A percentile compares a stretch with the other conserved stretches of the same genome.
Evolutionary conservation across 1,140 invertebrate genomes (phyloP).

Genomic region (Thrips palmi): DNA sequence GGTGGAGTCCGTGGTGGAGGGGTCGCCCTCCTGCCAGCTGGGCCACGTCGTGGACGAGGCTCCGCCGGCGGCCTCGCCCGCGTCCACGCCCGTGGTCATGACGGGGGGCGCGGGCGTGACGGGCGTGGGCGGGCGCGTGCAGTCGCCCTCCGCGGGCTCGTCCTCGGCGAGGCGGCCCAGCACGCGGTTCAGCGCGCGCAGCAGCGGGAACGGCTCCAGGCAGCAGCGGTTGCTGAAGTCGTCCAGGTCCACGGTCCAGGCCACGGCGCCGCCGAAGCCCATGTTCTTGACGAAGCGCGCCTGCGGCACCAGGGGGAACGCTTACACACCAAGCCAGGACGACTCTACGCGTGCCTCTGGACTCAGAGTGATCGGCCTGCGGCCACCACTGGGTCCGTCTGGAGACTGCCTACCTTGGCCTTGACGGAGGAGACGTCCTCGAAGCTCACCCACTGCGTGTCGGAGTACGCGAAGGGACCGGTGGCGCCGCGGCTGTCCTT

Average conservation of each 20-base stretch:
- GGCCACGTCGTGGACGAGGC: conserved; percentile 22
- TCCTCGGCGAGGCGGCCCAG: conserved; percentile 31
- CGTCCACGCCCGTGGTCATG: conserved; percentile 36
- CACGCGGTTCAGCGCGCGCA: conserved; percentile 50
- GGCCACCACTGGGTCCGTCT: too few relatives aligned
- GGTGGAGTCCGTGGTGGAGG: conserved; percentile 8
- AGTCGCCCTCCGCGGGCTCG: conserved; percentile 28
- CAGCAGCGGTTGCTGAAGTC: conserved; percentile 73
- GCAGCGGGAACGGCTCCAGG: conserved; percentile 49
- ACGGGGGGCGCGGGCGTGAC: conserved; percentile 50
- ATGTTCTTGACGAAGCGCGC: conserved; percentile 49
- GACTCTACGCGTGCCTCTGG: too few relatives aligned
- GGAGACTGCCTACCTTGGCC: conserved; percentile 39
- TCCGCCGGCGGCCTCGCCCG: conserved; percentile 16
- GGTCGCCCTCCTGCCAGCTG: conserved; percentile 17
- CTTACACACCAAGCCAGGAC: too few relatives aligned
- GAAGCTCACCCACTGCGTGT: conserved; percentile 80
- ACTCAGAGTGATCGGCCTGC: too few relatives aligned
- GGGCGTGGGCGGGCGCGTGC: conserved; percentile 40
- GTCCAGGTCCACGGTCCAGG: conserved; percentile 84
- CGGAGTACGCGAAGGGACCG: conserved; percentile 60
- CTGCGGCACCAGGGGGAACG: too few relatives aligned
- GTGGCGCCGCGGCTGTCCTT: conserved; percentile 24
- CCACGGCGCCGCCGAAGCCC: conserved; percentile 58
- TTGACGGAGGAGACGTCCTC: conserved; percentile 60